These are phyloP conservation scores for Mastomys natalensis DNA, from an alignment of 2,113 vertebrate genomes.

Conservation along the genomic window DNA sequence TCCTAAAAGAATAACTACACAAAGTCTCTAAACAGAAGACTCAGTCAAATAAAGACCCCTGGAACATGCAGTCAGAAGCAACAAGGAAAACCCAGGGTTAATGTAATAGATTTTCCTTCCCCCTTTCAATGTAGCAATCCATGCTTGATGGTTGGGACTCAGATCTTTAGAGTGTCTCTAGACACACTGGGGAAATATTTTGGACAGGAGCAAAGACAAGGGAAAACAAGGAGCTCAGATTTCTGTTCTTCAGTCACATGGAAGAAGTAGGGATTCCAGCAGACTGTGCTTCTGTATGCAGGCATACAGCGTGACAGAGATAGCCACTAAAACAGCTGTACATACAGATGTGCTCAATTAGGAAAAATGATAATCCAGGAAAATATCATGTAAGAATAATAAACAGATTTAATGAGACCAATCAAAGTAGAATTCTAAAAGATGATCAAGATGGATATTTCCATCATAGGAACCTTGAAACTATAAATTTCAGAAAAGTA, in stretches of 20 bases:
- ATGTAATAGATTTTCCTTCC: background rate
- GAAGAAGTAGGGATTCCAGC: background rate
- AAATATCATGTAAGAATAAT: background rate
- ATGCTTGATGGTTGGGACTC: background rate
- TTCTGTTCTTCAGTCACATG: background rate
- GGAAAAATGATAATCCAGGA: background rate
- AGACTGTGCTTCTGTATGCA: background rate
- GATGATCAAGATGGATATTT: background rate
- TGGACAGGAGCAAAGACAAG: background rate
- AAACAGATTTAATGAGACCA: background rate
- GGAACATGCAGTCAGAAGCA: background rate
- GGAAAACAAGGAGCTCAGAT: background rate
- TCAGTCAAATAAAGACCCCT: background rate
- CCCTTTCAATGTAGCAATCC: background rate
- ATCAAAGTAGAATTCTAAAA: background rate
- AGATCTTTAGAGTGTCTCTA: background rate
- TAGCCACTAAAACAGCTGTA: background rate
- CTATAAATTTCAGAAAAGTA: background rate
- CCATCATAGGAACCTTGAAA: background rate
- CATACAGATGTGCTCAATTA: background rate
- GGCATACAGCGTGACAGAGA: background rate
- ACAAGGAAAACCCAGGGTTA: background rate
- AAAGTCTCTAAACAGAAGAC: background rate
- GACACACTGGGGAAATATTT: background rate
- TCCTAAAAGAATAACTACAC: background rate